Evolutionary conservation across 2,797 vertebrate genomes (phyloP), one percentile per base, ranked within the genome.

Genomic region (Tauraco hartlaubi): DNA sequence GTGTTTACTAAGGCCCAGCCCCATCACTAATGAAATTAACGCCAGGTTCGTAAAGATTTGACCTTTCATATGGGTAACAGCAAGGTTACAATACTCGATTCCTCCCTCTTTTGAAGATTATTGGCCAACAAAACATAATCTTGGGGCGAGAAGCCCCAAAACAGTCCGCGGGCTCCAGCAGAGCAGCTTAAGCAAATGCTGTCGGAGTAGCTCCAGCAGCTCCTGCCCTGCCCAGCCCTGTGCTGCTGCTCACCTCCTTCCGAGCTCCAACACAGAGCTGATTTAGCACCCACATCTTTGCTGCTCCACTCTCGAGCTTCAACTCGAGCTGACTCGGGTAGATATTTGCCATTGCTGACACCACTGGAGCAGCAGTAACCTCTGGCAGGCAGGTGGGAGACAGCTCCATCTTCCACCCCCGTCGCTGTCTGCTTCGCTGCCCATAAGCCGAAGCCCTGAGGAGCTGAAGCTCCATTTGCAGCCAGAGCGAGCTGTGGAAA

Each of bases 321-420:
- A 73, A 37, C 71, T 82, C 7, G 25, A 90, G 80, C 83, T 83
- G 91, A 82, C 19, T 68, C 1, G 59, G 82, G 75, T 68, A 67
- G 75, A 43, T 91, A 58, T 58, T 78, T 92, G 62, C 71, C 69
- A 61, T 43, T 76, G 83, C 83, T 74, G 88, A 82, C 88, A 63
- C 88, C 84, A 29, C 90, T 39, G 73, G 77, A 84, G 85, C 74
- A 67, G 80, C 77, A 54, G 80, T 92, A 94, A 95, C 95, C 93
- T 95, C 94, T 95, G 93, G 92, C 96, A 94, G 92, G 74, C 90
- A 73, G 92, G 94, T 94, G 94, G 95, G 86, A 96, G 80, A 63
- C 92, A 71, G 86, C 80, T 95, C 80, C 94, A 79, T 95, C 93
- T 79, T 75, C 78, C 76, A 15, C 71, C 6, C 9, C 88, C 3